Evolutionary conservation across 2,113 vertebrate species (phyloP).

Genomic region (Sylvietta virens): DNA sequence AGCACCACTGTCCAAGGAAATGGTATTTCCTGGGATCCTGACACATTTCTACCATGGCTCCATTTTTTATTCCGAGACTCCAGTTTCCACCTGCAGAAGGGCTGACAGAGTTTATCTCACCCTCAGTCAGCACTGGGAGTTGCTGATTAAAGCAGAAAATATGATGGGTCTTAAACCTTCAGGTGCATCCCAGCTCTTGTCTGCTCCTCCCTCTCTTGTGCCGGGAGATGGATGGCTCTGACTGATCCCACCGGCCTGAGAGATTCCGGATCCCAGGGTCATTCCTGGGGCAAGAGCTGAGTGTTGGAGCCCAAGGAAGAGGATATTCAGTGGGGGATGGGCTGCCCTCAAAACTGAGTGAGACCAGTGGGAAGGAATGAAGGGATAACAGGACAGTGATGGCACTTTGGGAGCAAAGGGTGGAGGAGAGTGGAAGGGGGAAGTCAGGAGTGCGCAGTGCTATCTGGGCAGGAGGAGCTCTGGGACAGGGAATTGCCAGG

Average conservation of each 20-base stretch:
- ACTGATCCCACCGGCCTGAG: neutral
- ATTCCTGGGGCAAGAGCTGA: neutral
- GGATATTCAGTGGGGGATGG: neutral
- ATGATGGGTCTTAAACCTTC: neutral
- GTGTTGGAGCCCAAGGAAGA: neutral
- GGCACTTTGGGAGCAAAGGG: conserved; percentile 10
- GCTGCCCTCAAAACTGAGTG: neutral
- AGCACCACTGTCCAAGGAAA: neutral
- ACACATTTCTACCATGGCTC: neutral
- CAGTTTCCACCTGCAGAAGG: neutral
- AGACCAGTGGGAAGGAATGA: neutral
- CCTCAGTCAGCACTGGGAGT: neutral
- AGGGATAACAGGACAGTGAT: conserved; percentile 9
- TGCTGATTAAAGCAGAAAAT: conserved; percentile 49
- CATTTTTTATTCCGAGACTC: neutral
- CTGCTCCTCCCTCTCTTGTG: neutral
- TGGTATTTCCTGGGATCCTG: neutral
- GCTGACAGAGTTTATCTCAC: conserved; percentile 48
- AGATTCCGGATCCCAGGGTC: neutral
- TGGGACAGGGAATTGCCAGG: neutral
- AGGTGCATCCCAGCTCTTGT: neutral
- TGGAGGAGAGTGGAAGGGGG: neutral
- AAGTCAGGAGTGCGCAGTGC: neutral
- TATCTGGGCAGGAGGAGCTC: conserved; percentile 31
- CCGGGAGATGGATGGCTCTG: neutral